phyloP scores from a whole-genome alignment of 2,797 vertebrate species.

The Dicrostonyx torquatus region DNA sequence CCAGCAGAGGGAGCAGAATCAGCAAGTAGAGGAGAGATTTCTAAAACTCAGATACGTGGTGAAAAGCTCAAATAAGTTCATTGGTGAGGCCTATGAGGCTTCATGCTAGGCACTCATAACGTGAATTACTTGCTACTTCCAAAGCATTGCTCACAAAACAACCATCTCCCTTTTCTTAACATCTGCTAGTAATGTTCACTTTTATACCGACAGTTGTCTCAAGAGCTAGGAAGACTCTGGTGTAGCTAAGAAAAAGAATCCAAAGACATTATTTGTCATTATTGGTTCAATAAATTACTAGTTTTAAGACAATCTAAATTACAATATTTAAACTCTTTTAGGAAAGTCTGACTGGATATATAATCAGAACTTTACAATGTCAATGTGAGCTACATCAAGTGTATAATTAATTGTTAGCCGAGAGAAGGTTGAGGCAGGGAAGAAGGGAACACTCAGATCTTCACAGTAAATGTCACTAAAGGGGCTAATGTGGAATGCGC shows the following conservation, averaged over 20 bases:
- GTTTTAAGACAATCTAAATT: constrained; percentile 68
- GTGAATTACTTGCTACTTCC: background rate
- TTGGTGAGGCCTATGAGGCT: constrained; percentile 66
- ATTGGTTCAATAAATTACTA: constrained; percentile 75
- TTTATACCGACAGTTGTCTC: background rate
- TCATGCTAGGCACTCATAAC: constrained; percentile 67
- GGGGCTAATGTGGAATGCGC: background rate
- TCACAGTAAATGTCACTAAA: background rate
- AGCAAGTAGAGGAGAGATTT: constrained; percentile 83
- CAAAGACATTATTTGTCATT: constrained; percentile 71
- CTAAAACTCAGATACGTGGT: constrained; percentile 77
- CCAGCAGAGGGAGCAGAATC: constrained; percentile 86
- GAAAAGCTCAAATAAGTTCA: constrained; percentile 78
- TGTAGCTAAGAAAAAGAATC: constrained; percentile 67
- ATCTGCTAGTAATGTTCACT: constrained; percentile 58
- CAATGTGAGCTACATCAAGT: background rate
- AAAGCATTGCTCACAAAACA: constrained; percentile 13
- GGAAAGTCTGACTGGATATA: background rate
- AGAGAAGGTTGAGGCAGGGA: constrained; percentile 16
- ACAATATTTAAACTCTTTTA: constrained; percentile 21
- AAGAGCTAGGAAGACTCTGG: constrained; percentile 72
- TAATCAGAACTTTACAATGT: constrained; percentile 62
- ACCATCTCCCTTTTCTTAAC: constrained; percentile 42
- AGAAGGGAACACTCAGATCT: background rate
- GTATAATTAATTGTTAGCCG: constrained; percentile 28